Conservation (phyloP, 2,888 invertebrate genomes). For the Polydrusus pterygomalis region DNA sequence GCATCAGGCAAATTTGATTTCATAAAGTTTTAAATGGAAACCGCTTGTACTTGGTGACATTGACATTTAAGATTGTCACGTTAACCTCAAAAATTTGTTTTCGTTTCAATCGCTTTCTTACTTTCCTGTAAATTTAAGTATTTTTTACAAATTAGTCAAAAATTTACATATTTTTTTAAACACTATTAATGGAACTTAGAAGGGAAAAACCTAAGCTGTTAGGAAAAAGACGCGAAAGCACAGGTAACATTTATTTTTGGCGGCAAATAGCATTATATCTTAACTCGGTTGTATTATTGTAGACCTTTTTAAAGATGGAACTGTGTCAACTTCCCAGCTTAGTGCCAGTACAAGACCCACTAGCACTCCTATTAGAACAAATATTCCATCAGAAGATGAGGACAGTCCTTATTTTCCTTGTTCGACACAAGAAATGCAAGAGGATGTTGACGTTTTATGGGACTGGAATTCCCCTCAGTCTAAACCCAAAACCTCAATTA, state of each 20-base stretch:
- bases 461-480: conserved; percentile 71
- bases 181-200: conserved; percentile 19
- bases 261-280: neutral
- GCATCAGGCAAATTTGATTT: no score
- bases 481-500: conserved; percentile 55
- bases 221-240: conserved; percentile 37
- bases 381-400: conserved; percentile 47
- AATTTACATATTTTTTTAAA: neutral
- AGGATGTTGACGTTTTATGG: conserved; percentile 72
- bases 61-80: neutral
- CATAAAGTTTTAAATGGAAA: no score
- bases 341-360: conserved; percentile 3
- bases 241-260: conserved; percentile 24
- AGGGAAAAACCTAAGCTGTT: conserved; percentile 18
- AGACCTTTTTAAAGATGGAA: conserved; percentile 30
- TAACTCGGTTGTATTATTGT: neutral
- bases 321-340: conserved; percentile 2
- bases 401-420: conserved; percentile 51
- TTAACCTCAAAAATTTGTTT: conserved; percentile 15
- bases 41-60: no score
- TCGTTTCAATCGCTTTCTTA: neutral
- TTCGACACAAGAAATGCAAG: conserved; percentile 69
- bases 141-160: neutral
- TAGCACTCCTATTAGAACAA: conserved; percentile 38
- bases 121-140: neutral